Percentiles rank a stretch among this genome's conserved stretches.
Evolutionary conservation across 1,140 invertebrate species (phyloP).

Genomic region (Sycophaga agraensis): DNA sequence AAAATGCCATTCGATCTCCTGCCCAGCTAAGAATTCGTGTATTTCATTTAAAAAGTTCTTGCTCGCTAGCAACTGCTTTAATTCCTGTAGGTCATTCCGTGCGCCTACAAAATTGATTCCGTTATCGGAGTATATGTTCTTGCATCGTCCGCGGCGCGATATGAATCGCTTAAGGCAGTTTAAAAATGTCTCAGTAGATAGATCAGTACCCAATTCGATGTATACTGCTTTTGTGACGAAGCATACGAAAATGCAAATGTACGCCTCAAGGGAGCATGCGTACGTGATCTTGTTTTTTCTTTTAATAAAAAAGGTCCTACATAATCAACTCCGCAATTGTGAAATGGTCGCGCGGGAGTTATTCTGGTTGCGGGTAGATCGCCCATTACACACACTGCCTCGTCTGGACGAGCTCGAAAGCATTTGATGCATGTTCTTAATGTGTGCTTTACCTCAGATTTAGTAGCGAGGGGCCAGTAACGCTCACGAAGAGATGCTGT

Average conservation of each 20-base stretch:
- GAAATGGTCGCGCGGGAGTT: too few relatives aligned
- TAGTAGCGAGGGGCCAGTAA: too few relatives aligned
- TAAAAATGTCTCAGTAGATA: constrained; percentile 35
- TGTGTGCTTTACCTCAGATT: too few relatives aligned
- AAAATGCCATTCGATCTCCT: neutral
- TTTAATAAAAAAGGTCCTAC: too few relatives aligned
- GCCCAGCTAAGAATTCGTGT: too few relatives aligned
- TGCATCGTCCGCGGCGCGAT: neutral
- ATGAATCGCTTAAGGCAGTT: neutral
- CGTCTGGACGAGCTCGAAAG: too few relatives aligned
- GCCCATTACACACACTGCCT: neutral
- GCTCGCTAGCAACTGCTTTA: neutral
- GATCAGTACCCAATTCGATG: constrained; percentile 23
- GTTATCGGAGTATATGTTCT: neutral
- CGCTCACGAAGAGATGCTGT: too few relatives aligned
- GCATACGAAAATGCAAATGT: neutral
- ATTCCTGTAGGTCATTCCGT: neutral
- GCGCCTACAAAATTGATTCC: constrained; percentile 24
- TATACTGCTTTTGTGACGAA: neutral
- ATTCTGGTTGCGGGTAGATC: too few relatives aligned
- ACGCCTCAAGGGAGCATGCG: neutral
- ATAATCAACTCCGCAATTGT: too few relatives aligned
- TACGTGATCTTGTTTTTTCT: too few relatives aligned
- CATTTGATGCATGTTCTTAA: too few relatives aligned
- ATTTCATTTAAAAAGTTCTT: too few relatives aligned